Conservation (phyloP, 2,888 invertebrate species). For the Labia minor region DNA sequence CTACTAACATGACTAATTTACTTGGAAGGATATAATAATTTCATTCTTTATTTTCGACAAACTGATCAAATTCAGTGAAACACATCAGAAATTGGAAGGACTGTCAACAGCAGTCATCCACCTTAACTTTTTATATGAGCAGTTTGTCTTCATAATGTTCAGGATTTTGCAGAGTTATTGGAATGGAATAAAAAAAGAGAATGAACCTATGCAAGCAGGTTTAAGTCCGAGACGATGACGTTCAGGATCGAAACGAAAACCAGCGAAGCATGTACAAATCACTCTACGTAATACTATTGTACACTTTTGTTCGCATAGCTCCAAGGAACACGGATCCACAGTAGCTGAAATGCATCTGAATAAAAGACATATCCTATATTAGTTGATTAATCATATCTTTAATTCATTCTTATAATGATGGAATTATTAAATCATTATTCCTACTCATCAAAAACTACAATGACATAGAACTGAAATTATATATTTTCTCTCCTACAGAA, state of each 20-base stretch:
- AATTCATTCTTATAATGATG: neutral
- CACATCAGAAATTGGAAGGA: too few relatives aligned
- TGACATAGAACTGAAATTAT: neutral
- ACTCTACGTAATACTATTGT: conserved; percentile 48
- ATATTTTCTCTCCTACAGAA: too few relatives aligned
- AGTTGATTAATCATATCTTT: neutral
- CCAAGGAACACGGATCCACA: conserved; percentile 51
- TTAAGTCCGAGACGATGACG: conserved; percentile 46
- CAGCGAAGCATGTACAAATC: conserved; percentile 54
- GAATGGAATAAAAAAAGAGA: too few relatives aligned
- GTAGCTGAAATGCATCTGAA: conserved; percentile 48
- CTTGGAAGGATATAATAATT: too few relatives aligned
- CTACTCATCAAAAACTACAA: neutral
- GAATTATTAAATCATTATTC: neutral
- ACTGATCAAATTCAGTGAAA: too few relatives aligned
- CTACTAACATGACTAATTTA: too few relatives aligned
- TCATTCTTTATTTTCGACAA: too few relatives aligned
- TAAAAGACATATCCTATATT: conserved; percentile 22
- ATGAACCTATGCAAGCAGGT: conserved; percentile 50
- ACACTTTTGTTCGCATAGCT: conserved; percentile 55
- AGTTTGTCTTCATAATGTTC: too few relatives aligned
- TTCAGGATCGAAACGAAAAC: conserved; percentile 49
- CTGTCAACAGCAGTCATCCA: too few relatives aligned
- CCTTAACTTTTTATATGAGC: too few relatives aligned
- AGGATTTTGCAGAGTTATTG: too few relatives aligned